Base-by-base conservation (phyloP, 2,888 invertebrate species). In the Apamea monoglypha region DNA sequence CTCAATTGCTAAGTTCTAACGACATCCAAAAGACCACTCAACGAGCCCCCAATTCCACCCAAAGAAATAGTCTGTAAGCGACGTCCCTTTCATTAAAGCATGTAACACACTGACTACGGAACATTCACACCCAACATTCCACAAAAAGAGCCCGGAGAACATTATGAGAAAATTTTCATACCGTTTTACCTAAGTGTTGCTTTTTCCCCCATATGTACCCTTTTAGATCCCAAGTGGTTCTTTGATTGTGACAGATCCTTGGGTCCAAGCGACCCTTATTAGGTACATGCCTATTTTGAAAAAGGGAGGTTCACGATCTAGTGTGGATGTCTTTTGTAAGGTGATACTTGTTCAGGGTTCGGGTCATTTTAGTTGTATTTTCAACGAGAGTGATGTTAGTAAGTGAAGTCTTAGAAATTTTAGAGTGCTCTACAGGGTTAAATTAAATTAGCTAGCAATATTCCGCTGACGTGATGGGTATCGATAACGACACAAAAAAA, bases 81-180 rank as follows among this genome's bases (percentile, higher is more conserved):
- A 61, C 69, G 77, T 74, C 81, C 75, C 66, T 81, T 82, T 80
- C 85, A 82, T 82, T 80, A 69, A 74, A 74, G 53, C 70, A 50
- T 74, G 80, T 80, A 80, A 81, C 83, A 77, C 36, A 76, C 66
- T 82, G 78, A 81, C 78, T 74, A 66, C 53, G 12, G 71, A 50
- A 21, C 74, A 87, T 83, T 86, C 75, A 77, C 86, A 85, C 83
- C 80, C 87, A 85, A 80, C 68, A 70, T 81, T 72, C 83, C 74
- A 88, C 91, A 92, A 92, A 93, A 92, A 88, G 89, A 40, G 25
- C 82, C 79, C 82, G 75, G 74, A 68, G 90, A 90, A 92, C 91
- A 93, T 92, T 92, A 93, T 88, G 91, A 83, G 91, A 80, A 87
- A 91, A 94, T 94, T 94, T 93, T 92, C 94, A 94, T 92, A 91